Base-by-base conservation (phyloP, 2,888 invertebrate species). In the Piscicola geometra region DNA sequence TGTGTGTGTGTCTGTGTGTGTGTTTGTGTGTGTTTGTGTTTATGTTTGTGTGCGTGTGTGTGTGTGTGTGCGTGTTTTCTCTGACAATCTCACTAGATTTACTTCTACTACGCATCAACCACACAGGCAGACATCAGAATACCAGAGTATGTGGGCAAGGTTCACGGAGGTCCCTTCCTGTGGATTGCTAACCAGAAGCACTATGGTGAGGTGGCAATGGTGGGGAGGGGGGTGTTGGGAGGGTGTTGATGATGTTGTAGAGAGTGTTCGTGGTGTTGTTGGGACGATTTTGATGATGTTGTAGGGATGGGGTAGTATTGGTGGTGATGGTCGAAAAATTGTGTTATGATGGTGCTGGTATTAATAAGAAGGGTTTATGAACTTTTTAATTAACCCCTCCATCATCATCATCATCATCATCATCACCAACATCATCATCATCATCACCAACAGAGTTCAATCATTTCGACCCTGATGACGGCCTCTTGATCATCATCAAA, bases 391-490 rank as follows among this genome's bases (percentile, higher is more conserved):
- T 47, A 47, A n/a, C n/a, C n/a, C n/a, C n/a, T n/a, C n/a, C 79
- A 81, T 68, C 68, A 72, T 56, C 60, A 72, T 72, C 72, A 56
- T 32, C 72, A 50, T 56, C 60, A 47, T 72, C 33, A 50, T 71
- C 30, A 30, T 71, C 71, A 56, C 52, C 71, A 56, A 50, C 52
- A 52, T 71, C 66, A 74, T 67, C 52, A 56, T 1, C 71, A 68
- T 68, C 68, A 33, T 68, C 30, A 5, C 9, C 30, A 64, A 3
- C n/a, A 28, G 81, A 81, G 52, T 81, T 80, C 74, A 81, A 80
- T 52, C 81, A 81, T 71, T 77, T 78, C 50, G 81, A 81, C 70
- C 80, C 81, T 0, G 81, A 81, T 71, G 81, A 81, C 76, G 81
- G 81, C 1, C 56, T 81, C 30, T 76, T 81, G 5, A 69, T 79